A percentile compares a stretch with the other conserved stretches of the same genome.
These are phyloP conservation scores for Aurelia sp. DNA, from an alignment of 30 jellyfish, hydroid and myxozoan species.

Conservation along the genomic window DNA sequence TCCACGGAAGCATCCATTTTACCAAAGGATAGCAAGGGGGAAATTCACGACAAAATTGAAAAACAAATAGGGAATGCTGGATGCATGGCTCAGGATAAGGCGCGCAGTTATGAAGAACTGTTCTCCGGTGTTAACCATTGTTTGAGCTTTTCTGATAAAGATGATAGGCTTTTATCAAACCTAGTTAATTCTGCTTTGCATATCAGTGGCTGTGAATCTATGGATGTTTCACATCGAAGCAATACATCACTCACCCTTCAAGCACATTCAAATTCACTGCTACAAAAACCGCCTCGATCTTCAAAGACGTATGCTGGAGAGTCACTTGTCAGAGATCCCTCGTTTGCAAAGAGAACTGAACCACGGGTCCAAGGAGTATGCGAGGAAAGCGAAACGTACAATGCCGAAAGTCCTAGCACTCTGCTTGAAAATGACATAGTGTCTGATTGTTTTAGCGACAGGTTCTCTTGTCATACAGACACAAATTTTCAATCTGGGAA, in stretches of 20 bases:
- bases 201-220: not conserved
- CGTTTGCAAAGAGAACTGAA: not conserved
- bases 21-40: too few species aligned
- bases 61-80: not conserved
- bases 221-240: not conserved
- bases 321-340: not conserved
- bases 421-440: not conserved
- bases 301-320: not conserved
- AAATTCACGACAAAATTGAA: not conserved
- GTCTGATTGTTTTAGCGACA: slow-evolving; percentile 29
- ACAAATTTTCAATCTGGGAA: slow-evolving; percentile 18
- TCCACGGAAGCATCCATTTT: too few species aligned
- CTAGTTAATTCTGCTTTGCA: not conserved
- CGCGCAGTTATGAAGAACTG: not conserved
- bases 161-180: not conserved
- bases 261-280: not conserved
- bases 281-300: not conserved
- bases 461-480: slow-evolving; percentile 31
- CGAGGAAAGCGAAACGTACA: not conserved
- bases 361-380: not conserved
- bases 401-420: slow-evolving; percentile 6
- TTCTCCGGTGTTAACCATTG: not conserved
- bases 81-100: not conserved
- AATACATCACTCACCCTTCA: not conserved
- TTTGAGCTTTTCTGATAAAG: not conserved